These are phyloP conservation scores for Diaperis boleti DNA, from an alignment of 2,888 invertebrate genomes.

Conservation along the genomic window DNA sequence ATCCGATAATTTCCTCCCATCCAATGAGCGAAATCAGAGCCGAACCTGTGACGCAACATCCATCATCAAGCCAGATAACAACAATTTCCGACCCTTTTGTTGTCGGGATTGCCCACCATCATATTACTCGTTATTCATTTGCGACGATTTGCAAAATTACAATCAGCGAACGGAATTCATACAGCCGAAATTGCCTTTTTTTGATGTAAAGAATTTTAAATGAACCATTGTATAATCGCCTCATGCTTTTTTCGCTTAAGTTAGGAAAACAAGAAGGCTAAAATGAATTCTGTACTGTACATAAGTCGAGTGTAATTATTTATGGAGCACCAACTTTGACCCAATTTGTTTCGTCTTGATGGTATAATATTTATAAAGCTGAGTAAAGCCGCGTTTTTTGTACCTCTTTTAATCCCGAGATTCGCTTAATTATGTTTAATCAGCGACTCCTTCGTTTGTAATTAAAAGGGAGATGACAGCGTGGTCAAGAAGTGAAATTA, in stretches of 20 bases:
- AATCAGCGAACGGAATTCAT: constrained; percentile 16
- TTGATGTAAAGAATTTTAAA: too few relatives aligned
- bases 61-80: constrained; percentile 39
- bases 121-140: constrained; percentile 40
- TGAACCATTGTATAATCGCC: too few relatives aligned
- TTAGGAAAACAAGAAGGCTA: not conserved
- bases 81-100: constrained; percentile 41
- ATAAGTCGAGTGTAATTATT: constrained; percentile 1
- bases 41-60: constrained; percentile 28
- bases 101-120: constrained; percentile 31
- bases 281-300: not conserved
- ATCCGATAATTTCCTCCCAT: too few relatives aligned
- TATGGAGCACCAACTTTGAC: not conserved
- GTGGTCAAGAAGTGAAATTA: too few relatives aligned
- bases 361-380: constrained; percentile 17
- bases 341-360: not conserved
- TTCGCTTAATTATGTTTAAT: constrained; percentile 17
- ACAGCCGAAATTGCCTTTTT: not conserved
- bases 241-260: too few relatives aligned
- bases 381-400: constrained; percentile 1
- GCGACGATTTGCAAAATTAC: constrained; percentile 36
- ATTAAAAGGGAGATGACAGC: constrained; percentile 9
- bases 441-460: not conserved
- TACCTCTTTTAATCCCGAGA: not conserved
- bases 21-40: constrained; percentile 38